Evolutionary conservation across 2,888 invertebrate genomes (phyloP).

Genomic region (Creontiades dilutus): DNA sequence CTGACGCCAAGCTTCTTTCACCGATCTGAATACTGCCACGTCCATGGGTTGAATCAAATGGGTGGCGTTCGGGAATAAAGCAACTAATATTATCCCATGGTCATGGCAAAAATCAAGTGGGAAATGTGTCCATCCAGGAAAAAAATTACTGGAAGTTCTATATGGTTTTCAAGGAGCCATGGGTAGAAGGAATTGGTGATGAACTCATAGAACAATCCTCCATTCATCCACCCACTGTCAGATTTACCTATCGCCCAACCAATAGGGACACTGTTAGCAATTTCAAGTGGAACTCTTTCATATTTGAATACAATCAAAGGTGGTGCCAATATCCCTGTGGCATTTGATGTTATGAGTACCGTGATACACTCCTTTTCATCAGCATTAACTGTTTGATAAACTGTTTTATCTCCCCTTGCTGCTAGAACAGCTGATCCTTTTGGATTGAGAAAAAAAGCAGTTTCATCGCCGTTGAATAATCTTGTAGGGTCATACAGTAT

Average conservation of each 20-base stretch:
- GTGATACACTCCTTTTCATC: conserved; percentile 77
- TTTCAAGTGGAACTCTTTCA: conserved; percentile 73
- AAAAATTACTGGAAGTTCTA: conserved; percentile 76
- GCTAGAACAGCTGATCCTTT: conserved; percentile 44
- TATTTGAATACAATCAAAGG: conserved; percentile 74
- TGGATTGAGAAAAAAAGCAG: conserved; percentile 76
- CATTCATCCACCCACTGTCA: conserved; percentile 75
- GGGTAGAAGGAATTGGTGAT: conserved; percentile 75
- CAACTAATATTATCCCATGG: conserved; percentile 77
- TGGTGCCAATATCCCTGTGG: conserved; percentile 75
- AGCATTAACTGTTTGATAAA: conserved; percentile 76
- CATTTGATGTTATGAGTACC: conserved; percentile 76
- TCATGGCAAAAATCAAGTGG: conserved; percentile 77
- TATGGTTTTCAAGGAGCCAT: conserved; percentile 74
- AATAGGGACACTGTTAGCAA: conserved; percentile 73
- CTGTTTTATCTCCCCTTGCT: conserved; percentile 73
- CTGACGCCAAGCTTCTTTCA: conserved; percentile 77
- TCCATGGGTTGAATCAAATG: conserved; percentile 78
- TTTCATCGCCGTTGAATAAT: conserved; percentile 78
- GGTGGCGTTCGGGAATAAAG: conserved; percentile 78
- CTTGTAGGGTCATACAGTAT: conserved; percentile 76
- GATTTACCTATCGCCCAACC: conserved; percentile 75
- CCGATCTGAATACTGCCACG: conserved; percentile 77
- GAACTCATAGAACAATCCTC: conserved; percentile 74
- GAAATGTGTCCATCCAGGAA: conserved; percentile 76